Evolutionary conservation across 2,113 vertebrate genomes (phyloP), one percentile per base, ranked within the genome.

Genomic region (Psettodes erumei): DNA sequence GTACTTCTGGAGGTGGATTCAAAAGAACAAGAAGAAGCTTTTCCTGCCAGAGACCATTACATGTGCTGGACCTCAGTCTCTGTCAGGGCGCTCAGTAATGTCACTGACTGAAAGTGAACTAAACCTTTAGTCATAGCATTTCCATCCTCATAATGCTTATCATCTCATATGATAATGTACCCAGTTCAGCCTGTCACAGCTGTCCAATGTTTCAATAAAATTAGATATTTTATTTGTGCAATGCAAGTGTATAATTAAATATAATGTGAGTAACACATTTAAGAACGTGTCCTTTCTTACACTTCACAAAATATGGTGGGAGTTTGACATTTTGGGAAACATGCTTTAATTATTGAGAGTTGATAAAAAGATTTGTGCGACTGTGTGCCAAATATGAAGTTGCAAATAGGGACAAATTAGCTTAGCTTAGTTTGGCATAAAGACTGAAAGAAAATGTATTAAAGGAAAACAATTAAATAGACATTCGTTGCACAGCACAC

Each of bases 1-100:
- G 0, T 77, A 90, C 74, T 89, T 97, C 37, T 90, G 88, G 73
- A 62, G 0, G 21, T 95, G 95, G 95, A 84, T 96, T 18, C 53
- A 61, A 35, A 60, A 43, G 15, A 88, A 82, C 19, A 62, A 83
- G 23, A 74, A 85, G 0, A 86, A 28, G 23, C 86, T 93, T 9
- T 86, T 83, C 6, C 77, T 72, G 8, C 0, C 25, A 8, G 56
- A 53, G 0, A 28, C 48, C 16, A 84, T 94, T 0, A 38, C 11
- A 21, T 96, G 96, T 0, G 77, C 74, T 0, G 30, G 33, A 18
- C 95, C 96, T 0, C 16, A 16, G 1, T 13, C 35, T 35, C 15
- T 84, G 7, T 27, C 8, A 25, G 92, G 91, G 0, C 88, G 28
- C 27, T 30, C 10, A 0, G 67, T 95, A 0, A 71, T 83, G 4